Evolutionary conservation across 2,797 vertebrate genomes (phyloP), one percentile per base, ranked within the genome.

Genomic region (Bucorvus abyssinicus): DNA sequence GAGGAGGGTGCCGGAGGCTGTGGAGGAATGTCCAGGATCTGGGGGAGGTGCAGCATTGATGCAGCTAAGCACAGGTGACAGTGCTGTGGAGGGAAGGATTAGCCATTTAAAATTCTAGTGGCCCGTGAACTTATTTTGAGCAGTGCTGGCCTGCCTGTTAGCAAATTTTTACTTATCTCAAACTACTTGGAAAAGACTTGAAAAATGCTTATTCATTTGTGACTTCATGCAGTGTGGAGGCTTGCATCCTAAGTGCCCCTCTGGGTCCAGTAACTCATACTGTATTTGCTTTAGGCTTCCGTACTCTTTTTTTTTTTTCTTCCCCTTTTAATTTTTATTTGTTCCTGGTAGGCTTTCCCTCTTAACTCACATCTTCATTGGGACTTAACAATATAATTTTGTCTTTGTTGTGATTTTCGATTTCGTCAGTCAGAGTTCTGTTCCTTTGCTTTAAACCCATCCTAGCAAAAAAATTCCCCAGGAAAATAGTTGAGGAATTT

Each of bases 161-260:
- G 36, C 12, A 23, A 67, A 45, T 68, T 87, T 89, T 91, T 71
- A 14, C 53, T 78, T 88, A 29, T 34, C 73, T 77, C 22, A n/a
- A 68, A 42, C 47, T 77, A 59, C 21, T 70, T 61, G n/a, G 40
- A 63, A 92, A 63, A 71, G 20, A 63, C 13, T 36, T 75, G 53
- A 71, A 81, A 71, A 92, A 78, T 92, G 61, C 67, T 53, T 94
- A 75, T 89, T 94, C 27, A 32, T 60, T 93, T 87, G 57, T 84
- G 69, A 89, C 89, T 92, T 89, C 71, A 55, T 65, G 61, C 40
- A 84, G 15, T 68, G 45, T 52, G 0, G 0, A 78, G 45, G 53
- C 60, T 92, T 84, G 30, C 13, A 80, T 88, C 38, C 38, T 73
- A 89, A 84, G 42, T n/a, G 38, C 78, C 14, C 15, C 78, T 89